Evolutionary conservation across 2,797 vertebrate genomes (phyloP), one percentile per base, ranked within the genome.

Genomic region (Premnoplex brunnescens): DNA sequence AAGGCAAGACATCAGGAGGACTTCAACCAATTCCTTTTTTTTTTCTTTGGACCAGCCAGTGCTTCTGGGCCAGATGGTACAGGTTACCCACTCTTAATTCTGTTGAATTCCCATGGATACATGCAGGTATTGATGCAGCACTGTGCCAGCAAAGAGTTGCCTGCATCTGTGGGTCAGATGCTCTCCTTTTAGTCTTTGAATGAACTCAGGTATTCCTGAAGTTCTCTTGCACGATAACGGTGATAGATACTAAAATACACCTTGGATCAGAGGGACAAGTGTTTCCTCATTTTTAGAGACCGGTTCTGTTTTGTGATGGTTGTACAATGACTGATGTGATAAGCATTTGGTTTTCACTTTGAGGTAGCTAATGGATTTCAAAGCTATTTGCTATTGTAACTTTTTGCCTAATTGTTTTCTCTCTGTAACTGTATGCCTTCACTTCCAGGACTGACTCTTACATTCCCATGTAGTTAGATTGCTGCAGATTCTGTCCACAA

Each of bases 331-430:
- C 24, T 0, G 2, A 41, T 49, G 87, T 66, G 78, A 90, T 56
- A 69, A 93, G n/a, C 44, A 34, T 73, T 86, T 93, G 56, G n/a
- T 89, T 95, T 95, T 74, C 60, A 67, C 71, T 95, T 91, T 84
- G 88, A 90, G 66, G 52, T 64, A 91, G 89, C 59, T 96, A 96
- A 95, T 97, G 94, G 83, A 88, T 97, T 93, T 93, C 88, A 71
- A 77, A 94, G 74, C 85, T 84, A 60, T 96, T 94, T 96, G 85
- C 82, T 91, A 5, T 85, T 90, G 79, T 95, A 28, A 76, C 81
- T 78, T 93, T 94, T 89, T 90, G 59, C 79, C 85, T 95, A 96
- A 94, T 91, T 95, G 80, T 93, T 95, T 91, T 96, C 71, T 85
- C 49, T 84, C 64, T 94, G 94, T 88, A 94, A 93, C 71, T 73